Conservation (phyloP, 2,797 vertebrate genomes). For the Sorex maritimensis region DNA sequence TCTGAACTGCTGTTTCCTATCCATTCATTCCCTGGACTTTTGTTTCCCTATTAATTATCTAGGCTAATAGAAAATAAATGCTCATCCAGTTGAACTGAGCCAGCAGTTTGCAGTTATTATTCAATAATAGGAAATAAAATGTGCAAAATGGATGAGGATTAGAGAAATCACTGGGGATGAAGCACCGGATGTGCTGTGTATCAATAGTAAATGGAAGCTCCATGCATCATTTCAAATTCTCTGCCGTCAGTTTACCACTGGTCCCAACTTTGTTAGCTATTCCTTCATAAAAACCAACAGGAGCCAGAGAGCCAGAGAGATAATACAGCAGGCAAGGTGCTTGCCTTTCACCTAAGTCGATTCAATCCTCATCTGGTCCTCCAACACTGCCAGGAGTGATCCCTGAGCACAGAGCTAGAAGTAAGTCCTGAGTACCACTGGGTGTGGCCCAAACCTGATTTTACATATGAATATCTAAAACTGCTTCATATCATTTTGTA, state of each 20-base stretch:
- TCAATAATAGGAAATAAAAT: conserved; percentile 64
- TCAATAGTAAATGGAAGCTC: conserved; percentile 14
- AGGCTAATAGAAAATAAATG: conserved; percentile 63
- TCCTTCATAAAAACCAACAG: background rate
- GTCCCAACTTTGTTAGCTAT: conserved; percentile 44
- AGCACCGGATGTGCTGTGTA: background rate
- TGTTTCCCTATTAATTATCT: conserved; percentile 47
- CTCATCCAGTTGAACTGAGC: conserved; percentile 41
- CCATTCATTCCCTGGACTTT: conserved; percentile 47
- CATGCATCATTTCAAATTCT: conserved; percentile 11
- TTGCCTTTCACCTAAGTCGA: too few relatives aligned
- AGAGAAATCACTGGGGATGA: conserved; percentile 15
- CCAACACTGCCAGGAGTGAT: too few relatives aligned
- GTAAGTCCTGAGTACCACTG: too few relatives aligned
- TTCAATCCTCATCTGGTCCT: too few relatives aligned
- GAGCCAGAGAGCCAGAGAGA: too few relatives aligned
- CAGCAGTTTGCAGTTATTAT: conserved; percentile 51
- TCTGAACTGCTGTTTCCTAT: conserved; percentile 26
- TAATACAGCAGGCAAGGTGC: background rate
- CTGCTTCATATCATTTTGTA: conserved; percentile 57
- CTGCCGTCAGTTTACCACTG: conserved; percentile 42
- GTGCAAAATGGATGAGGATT: conserved; percentile 27
- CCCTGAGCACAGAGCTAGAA: too few relatives aligned
- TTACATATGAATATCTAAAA: conserved; percentile 51
- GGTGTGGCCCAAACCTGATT: background rate